These are phyloP conservation scores for Hapalemur alaotrensis DNA, from an alignment of 2,797 vertebrate genomes.

Conservation along the genomic window DNA sequence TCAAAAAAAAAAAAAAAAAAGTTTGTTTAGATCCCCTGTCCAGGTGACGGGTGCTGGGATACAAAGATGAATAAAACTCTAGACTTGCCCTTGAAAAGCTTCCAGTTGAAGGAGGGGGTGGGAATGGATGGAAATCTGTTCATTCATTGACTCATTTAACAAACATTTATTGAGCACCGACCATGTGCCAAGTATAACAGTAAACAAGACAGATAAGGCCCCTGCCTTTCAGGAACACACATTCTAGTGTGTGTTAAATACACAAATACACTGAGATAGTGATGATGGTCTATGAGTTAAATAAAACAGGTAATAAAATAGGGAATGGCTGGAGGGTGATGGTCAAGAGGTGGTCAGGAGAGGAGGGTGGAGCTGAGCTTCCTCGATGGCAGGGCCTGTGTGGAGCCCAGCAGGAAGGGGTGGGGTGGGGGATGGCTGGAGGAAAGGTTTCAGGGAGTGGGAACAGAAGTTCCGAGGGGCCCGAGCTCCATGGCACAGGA, in stretches of 20 bases:
- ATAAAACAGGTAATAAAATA: background rate
- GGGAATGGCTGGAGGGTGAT: background rate
- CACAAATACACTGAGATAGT: background rate
- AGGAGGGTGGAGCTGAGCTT: background rate
- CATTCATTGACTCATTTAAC: background rate
- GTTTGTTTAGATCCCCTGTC: background rate
- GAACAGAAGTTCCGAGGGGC: accelerated
- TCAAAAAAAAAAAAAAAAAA: no score
- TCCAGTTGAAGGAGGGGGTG: background rate
- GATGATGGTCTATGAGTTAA: background rate
- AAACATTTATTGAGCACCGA: background rate
- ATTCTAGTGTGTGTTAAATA: background rate
- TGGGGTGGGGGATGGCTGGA: background rate
- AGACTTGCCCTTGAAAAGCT: background rate
- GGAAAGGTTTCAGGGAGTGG: background rate
- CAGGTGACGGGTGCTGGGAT: background rate
- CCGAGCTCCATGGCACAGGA: accelerated
- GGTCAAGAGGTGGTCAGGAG: background rate
- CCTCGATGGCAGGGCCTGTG: background rate
- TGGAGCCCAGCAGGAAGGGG: background rate
- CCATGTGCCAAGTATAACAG: no score
- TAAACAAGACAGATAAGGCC: background rate
- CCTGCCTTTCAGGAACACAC: background rate
- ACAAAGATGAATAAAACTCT: background rate
- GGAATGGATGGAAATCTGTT: background rate